Base-by-base conservation (phyloP, 2,888 invertebrate genomes). In the Ypsolopha sequella region DNA sequence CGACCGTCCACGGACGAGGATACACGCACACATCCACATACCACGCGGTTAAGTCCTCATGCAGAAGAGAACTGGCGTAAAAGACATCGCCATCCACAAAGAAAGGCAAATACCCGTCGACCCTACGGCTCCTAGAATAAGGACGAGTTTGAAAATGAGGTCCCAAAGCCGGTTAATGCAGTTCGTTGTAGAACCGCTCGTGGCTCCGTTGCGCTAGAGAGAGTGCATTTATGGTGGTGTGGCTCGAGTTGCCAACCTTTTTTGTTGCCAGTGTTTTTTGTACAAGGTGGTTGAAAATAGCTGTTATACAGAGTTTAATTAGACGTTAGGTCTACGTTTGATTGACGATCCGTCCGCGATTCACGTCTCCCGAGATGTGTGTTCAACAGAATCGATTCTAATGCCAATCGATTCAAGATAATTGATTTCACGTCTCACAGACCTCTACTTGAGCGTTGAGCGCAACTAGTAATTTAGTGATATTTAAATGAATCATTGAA, bases 221-320 rank as follows among this genome's bases (percentile, higher is more conserved):
- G 77, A 80, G 81, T 85, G 85, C 85, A 84, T 84, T 84, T 85
- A 84, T 80, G 82, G 82, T 71, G 74, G 73, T 66, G 24, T 65
- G 63, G 65, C 76, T 66, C 63, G 62, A 65, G 70, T 76, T 73
- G 76, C 65, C 76, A 84, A 85, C 82, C 76, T 81, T 84, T 24
- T 81, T 80, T 75, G 67, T 61, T 61, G 65, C 61, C 58, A 66
- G 68, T 67, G 75, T 78, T 75, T 76, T 75, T 68, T 68, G 63
- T 61, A 60, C 61, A 61, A 50, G 70, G n/a, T n/a, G n/a, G n/a
- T n/a, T n/a, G n/a, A n/a, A n/a, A n/a, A 65, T 70, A 72, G 73
- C 71, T 64, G 68, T 70, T 67, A 62, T 63, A 34, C n/a, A 24
- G 36, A 60, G 63, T 67, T 62, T 66, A 65, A 59, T 59, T 58